Percentiles rank a stretch among this genome's conserved stretches.
phyloP scores from a whole-genome alignment of 2,113 vertebrate genomes.

The Seriola rivoliana region DNA sequence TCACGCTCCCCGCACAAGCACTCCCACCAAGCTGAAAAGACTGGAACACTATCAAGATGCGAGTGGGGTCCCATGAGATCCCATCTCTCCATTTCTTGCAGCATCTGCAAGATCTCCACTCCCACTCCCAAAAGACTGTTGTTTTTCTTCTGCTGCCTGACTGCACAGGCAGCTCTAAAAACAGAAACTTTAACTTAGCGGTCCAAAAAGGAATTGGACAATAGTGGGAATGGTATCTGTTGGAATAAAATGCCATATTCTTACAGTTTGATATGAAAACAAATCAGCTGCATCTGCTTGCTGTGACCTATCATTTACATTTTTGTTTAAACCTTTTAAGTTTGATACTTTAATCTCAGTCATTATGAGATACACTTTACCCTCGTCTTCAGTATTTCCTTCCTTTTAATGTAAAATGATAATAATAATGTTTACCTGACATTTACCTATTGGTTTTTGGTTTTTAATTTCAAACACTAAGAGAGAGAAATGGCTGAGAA shows the following conservation, averaged over 20 bases:
- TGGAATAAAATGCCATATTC: constrained; percentile 68
- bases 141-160: constrained; percentile 28
- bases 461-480: constrained; percentile 33
- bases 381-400: constrained; percentile 41
- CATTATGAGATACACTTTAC: constrained; percentile 16
- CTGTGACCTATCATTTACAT: constrained; percentile 58
- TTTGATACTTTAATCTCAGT: constrained; percentile 45
- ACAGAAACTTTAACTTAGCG: neutral
- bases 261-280: constrained; percentile 41
- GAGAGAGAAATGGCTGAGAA: constrained; percentile 18
- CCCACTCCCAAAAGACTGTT: constrained; percentile 18
- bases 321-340: constrained; percentile 34
- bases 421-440: constrained; percentile 38
- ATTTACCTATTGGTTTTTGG: constrained; percentile 37
- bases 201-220: constrained; percentile 14
- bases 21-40: constrained; percentile 32
- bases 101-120: constrained; percentile 29
- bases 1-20: constrained; percentile 17
- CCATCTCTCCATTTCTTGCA: constrained; percentile 33
- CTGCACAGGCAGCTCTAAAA: constrained; percentile 26
- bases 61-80: constrained; percentile 25
- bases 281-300: constrained; percentile 53
- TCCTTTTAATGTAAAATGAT: constrained; percentile 31
- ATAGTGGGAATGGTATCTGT: constrained; percentile 17
- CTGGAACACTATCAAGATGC: neutral